Evolutionary conservation across 2,888 invertebrate species (phyloP), one percentile per base, ranked within the genome.

Genomic region (Diadegma fenestrale): DNA sequence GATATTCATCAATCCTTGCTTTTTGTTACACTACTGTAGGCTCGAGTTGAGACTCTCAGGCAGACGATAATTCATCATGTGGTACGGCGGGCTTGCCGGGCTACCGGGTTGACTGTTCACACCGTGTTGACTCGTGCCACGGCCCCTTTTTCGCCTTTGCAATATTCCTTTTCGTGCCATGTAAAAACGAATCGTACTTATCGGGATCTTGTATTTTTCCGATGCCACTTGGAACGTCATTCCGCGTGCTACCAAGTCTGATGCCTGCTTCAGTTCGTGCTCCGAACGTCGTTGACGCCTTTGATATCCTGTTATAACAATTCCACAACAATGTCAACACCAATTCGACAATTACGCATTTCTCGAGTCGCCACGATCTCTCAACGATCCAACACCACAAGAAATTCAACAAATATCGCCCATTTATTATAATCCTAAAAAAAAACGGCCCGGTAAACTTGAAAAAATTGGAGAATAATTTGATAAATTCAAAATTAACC

Each of bases 161-260:
- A 98, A 93, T 77, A 97, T 97, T 2, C 97, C 97, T 92, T 97
- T 97, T 86, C 98, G 95, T 19, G 97, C 97, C 98, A 98, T 98
- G 94, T 97, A 98, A 94, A 97, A 97, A 71, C 97, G 95, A 93
- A 98, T 97, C 54, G 97, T 98, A 43, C 97, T 97, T 88, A 98
- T 97, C 83, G 98, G 98, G 94, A 98, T 97, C 93, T 97, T 97
- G 94, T 97, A 98, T 95, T 97, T 97, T 91, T 97, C 97, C 82
- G 97, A 97, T 43, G 97, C 97, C 1, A 97, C 97, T 94, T 97
- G 97, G 95, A 97, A 98, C 90, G 98, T 98, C 94, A 97, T 97
- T 0, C 98, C 97, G 79, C 97, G 96, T n/a, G 97, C 97, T 86
- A 98, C 97, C 94, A 97, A 97, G 92, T 97, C 97, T 3, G 97